These are phyloP conservation scores for Selene dorsalis DNA, from an alignment of 2,797 vertebrate species.

Conservation along the genomic window DNA sequence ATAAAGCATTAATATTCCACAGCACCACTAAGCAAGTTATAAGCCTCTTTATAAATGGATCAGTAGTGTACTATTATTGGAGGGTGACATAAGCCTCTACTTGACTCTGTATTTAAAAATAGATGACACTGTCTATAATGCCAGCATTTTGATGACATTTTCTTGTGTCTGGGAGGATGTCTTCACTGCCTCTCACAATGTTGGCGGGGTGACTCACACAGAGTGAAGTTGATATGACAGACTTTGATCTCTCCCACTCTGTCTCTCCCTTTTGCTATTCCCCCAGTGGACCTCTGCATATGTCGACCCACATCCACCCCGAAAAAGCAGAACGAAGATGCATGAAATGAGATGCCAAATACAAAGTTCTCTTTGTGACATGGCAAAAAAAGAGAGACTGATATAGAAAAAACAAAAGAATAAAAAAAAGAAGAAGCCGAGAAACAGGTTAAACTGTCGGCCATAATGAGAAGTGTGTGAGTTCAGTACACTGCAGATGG, in stretches of 20 bases:
- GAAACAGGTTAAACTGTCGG: constrained; percentile 48
- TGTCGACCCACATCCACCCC: constrained; percentile 68
- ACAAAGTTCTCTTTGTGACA: constrained; percentile 55
- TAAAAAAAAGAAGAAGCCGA: constrained; percentile 14
- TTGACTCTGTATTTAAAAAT: constrained; percentile 73
- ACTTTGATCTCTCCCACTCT: constrained; percentile 76
- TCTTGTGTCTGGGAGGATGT: constrained; percentile 65
- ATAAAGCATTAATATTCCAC: constrained; percentile 68
- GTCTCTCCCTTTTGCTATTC: constrained; percentile 59
- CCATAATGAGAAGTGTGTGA: constrained; percentile 59
- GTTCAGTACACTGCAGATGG: constrained; percentile 61
- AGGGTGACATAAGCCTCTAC: constrained; percentile 66
- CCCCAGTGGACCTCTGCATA: constrained; percentile 71
- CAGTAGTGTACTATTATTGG: constrained; percentile 68
- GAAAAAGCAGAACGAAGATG: constrained; percentile 69
- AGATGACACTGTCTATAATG: constrained; percentile 72
- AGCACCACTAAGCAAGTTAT: constrained; percentile 57
- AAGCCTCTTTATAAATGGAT: constrained; percentile 71
- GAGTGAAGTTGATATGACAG: constrained; percentile 71
- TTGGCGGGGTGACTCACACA: constrained; percentile 71
- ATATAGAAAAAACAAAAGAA: constrained; percentile 52
- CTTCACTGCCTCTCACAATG: constrained; percentile 62
- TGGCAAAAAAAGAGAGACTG: constrained; percentile 28
- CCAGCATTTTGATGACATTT: constrained; percentile 74
- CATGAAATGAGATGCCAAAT: constrained; percentile 78